Evolutionary conservation across 2,797 vertebrate genomes (phyloP), one percentile per base, ranked within the genome.

Genomic region (Parauchenoglanis ngamensis): DNA sequence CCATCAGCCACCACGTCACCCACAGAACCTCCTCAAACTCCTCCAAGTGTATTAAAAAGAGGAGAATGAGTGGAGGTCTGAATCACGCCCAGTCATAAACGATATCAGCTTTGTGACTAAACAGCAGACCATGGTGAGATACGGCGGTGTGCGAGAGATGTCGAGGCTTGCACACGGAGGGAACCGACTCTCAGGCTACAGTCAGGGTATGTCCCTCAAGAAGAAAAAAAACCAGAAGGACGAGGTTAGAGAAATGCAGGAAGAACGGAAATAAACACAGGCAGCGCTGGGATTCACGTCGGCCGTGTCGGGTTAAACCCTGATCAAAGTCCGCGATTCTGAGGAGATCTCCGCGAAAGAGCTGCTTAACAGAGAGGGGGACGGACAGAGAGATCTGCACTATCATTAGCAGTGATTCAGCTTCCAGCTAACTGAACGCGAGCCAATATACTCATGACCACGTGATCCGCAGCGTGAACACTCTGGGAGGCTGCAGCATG

Each of bases 191-290:
- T 23, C 8, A 7, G 40, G 44, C 35, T 65, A 2, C 10, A 49
- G 23, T 49, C 59, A 31, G 80, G 15, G 8, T 44, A 65, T 31
- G 56, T 31, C 52, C 52, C 52, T 21, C 19, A 40, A 83, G 85
- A 52, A 54, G 75, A 90, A 73, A 23, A 40, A 63, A 54, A 25
- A 75, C 7, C 0, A 25, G 23, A 88, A 85, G 46, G 23, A 61
- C 19, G 78, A 70, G 83, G 63, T 86, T 59, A 75, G 77, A 76
- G 57, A 83, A 87, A 78, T 70, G 28, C 73, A 91, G 88, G 83
- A 90, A 90, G 44, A 57, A n/a, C 83, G 84, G 76, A 92, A 93
- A 93, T 90, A 87, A 90, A 92, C 61, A 85, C 4, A 84, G 80
- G 56, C 78, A 86, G 65, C 12, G 81, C 84, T 78, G 86, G 84